phyloP scores from a whole-genome alignment of 1,140 invertebrate genomes.

The Daktulosphaira vitifoliae region DNA sequence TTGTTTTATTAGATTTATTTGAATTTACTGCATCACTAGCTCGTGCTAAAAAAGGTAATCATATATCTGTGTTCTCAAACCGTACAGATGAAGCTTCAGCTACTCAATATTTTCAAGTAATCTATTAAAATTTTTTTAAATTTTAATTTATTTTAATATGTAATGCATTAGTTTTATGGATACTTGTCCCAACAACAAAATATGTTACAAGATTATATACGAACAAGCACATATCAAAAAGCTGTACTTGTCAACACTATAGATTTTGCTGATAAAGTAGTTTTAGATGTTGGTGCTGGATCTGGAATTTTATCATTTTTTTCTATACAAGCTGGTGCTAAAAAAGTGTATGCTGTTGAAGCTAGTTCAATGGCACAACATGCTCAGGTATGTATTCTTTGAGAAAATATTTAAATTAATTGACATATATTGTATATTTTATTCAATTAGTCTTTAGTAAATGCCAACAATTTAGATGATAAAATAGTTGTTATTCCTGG shows the following conservation, averaged over 20 bases:
- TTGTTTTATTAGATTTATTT: not conserved
- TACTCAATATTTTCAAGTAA: slow-evolving; percentile 88
- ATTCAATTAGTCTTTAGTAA: slow-evolving; percentile 61
- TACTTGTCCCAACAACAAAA: slow-evolving; percentile 99
- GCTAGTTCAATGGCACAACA: slow-evolving; percentile 97
- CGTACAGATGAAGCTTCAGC: slow-evolving; percentile 95
- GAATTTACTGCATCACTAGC: not conserved
- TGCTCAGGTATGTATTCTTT: slow-evolving; percentile 59
- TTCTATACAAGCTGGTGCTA: slow-evolving; percentile 92
- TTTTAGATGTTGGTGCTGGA: slow-evolving; percentile 94
- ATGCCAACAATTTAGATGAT: slow-evolving; percentile 77
- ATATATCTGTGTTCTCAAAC: slow-evolving; percentile 62
- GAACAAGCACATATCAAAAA: slow-evolving; percentile 96
- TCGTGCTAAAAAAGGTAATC: slow-evolving; percentile 17
- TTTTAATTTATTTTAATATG: slow-evolving; percentile 12
- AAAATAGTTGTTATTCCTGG: slow-evolving; percentile 88
- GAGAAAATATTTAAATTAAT: slow-evolving; percentile 20
- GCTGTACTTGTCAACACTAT: slow-evolving; percentile 88
- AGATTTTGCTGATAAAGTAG: slow-evolving; percentile 87
- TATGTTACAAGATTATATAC: slow-evolving; percentile 99
- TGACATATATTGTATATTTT: slow-evolving; percentile 14
- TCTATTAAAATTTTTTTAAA: not conserved
- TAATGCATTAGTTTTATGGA: slow-evolving; percentile 75
- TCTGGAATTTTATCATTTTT: slow-evolving; percentile 98
- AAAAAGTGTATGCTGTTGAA: slow-evolving; percentile 95